Evolutionary conservation across 2,113 vertebrate species (phyloP).

Genomic region (Reinhardtius hippoglossoides): DNA sequence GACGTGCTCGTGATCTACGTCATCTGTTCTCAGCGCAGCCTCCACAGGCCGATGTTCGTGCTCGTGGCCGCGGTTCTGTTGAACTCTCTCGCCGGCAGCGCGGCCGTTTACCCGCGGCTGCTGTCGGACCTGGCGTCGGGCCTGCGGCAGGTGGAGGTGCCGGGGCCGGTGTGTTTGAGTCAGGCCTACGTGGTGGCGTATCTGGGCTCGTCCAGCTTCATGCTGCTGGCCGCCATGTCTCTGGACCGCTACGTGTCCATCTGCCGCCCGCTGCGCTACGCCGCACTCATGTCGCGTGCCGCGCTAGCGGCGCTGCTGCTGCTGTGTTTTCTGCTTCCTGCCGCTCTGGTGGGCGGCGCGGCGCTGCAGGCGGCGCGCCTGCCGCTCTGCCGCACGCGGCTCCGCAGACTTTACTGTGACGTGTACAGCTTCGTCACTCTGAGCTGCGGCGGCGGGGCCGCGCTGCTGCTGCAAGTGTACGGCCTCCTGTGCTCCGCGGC

Average conservation of each 20-base stretch:
- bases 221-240: slow-evolving; percentile 33
- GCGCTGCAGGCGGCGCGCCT: not conserved
- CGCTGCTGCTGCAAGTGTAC: not conserved
- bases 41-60: slow-evolving; percentile 29
- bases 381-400: not conserved
- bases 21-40: slow-evolving; percentile 9
- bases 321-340: slow-evolving; percentile 16
- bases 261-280: slow-evolving; percentile 28
- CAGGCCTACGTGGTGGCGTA: slow-evolving; percentile 5
- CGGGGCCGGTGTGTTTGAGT: not conserved
- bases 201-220: slow-evolving; percentile 12
- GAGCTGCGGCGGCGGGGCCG: slow-evolving; percentile 1
- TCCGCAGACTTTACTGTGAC: slow-evolving; percentile 24
- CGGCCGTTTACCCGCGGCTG: not conserved
- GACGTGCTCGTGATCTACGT: slow-evolving; percentile 26
- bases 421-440: not conserved
- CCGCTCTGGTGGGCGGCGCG: not conserved
- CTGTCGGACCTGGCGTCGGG: slow-evolving; percentile 3
- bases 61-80: slow-evolving; percentile 27
- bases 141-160: not conserved
- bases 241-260: slow-evolving; percentile 39
- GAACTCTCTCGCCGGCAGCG: not conserved
- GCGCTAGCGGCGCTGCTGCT: slow-evolving; percentile 9
- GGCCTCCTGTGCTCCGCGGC: not conserved
- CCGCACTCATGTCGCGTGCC: not conserved